Percentiles rank a stretch among this genome's conserved stretches.
phyloP scores from a whole-genome alignment of 2,888 invertebrate genomes.

The Temnothorax ravouxi region DNA sequence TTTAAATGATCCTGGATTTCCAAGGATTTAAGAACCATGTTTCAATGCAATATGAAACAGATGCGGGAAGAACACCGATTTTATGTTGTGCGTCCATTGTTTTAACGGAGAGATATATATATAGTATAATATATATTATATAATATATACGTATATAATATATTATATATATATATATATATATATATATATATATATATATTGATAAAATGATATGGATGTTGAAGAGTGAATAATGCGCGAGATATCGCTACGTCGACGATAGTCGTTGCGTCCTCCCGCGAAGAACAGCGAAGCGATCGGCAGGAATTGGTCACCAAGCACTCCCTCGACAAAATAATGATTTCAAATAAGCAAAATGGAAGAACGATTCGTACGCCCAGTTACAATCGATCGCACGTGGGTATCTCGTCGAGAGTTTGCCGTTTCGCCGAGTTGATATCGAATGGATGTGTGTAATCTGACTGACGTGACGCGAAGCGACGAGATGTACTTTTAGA shows the following conservation, averaged over 20 bases:
- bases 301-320: not conserved
- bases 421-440: not conserved
- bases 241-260: constrained; percentile 41
- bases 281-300: constrained; percentile 30
- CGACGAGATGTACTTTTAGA: constrained; percentile 3
- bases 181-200: constrained; percentile 23
- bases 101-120: constrained; percentile 70
- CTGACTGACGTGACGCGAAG: constrained; percentile 9
- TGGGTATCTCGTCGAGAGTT: not conserved
- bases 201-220: constrained; percentile 1
- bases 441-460: not conserved
- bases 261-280: constrained; percentile 37
- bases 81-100: constrained; percentile 10
- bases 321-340: constrained; percentile 11
- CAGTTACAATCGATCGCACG: constrained; percentile 7
- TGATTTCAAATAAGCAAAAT: not conserved
- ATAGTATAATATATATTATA: constrained; percentile 70
- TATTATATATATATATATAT: too few species aligned
- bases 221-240: constrained; percentile 37
- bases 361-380: constrained; percentile 6
- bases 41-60: not conserved
- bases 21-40: not conserved
- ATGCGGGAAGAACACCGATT: constrained; percentile 23
- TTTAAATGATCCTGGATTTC: not conserved
- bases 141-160: constrained; percentile 33